Evolutionary conservation across 1,140 invertebrate genomes (phyloP), one percentile per base, ranked within the genome.

Genomic region (Trichomalopsis sarcophagae): DNA sequence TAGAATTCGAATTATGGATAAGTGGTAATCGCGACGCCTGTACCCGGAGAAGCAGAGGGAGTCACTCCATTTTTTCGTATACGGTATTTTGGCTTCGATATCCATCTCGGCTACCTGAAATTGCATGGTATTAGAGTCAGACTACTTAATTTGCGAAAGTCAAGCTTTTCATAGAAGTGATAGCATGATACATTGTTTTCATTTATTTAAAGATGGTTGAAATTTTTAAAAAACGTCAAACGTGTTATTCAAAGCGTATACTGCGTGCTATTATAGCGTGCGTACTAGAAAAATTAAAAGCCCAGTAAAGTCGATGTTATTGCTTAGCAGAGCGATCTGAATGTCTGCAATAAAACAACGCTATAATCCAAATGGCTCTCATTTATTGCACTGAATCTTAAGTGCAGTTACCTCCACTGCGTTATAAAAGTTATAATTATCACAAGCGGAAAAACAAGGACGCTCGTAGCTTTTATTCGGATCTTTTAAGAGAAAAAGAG

Each of bases 1-100:
- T 86, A 86, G 80, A 86, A 82, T 86, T 82, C 40, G 84, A 77
- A 86, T 85, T 77, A 86, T 82, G 74, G 44, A 50, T 76, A 73
- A 68, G 50, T 75, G 71, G 71, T 47, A 81, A 81, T 85, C 78
- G 55, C 55, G 79, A 68, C 36, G 55, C 27, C 55, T 62, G 13
- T 50, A 40, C 71, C 21, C 27, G 9, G 27, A 33, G 55, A 0
- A 33, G 50, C 10, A 66, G 47, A 27, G 36, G 50, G 77, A 40
- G 66, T 75, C 74, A 21, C 68, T 23, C 21, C 1, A 36, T 74
- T 80, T 81, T 10, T 11, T 36, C n/a, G 6, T 44, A 9, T 14
- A 11, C n/a, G 74, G 62, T 50, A 75, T 81, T 81, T 80, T 81
- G 21, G 21, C 76, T 30, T 81, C 36, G 50, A 80, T 84, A 74